These are phyloP conservation scores for Drosophila trapezifrons DNA, from an alignment of 1,140 invertebrate genomes.

Conservation along the genomic window DNA sequence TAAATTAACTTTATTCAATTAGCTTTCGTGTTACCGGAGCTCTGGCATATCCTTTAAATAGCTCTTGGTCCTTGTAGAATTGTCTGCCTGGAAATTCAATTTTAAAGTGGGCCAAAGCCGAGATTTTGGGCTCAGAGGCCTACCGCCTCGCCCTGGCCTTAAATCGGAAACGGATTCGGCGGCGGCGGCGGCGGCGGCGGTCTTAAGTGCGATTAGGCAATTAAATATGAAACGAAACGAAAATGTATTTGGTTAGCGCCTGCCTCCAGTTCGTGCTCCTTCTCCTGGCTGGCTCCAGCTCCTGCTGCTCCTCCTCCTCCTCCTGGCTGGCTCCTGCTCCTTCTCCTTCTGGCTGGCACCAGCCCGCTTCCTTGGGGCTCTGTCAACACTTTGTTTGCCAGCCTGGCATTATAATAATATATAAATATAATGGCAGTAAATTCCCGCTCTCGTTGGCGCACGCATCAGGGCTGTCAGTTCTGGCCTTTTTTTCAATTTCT, in stretches of 20 bases:
- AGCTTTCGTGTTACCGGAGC: background rate
- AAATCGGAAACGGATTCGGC: constrained; percentile 2
- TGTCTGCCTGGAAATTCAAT: constrained; percentile 6
- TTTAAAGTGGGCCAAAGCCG: constrained; percentile 16
- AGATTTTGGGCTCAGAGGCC: constrained; percentile 6
- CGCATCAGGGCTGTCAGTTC: background rate
- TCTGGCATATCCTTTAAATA: constrained; percentile 19
- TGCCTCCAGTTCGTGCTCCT: too few relatives aligned
- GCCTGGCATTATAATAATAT: constrained; percentile 47
- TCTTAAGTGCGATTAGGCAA: constrained; percentile 47
- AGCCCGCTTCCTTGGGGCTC: constrained; percentile 17
- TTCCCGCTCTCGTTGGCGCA: constrained; percentile 5
- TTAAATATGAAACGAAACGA: constrained; percentile 48
- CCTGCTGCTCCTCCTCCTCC: too few relatives aligned
- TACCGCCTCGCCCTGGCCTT: background rate
- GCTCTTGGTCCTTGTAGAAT: background rate
- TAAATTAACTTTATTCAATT: constrained; percentile 20
- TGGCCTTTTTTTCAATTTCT: background rate
- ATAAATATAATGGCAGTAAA: constrained; percentile 62
- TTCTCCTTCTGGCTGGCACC: too few relatives aligned
- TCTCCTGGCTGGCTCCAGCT: constrained; percentile 3
- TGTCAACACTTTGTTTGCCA: constrained; percentile 48
- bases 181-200: background rate
- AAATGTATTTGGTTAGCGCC: constrained; percentile 39
- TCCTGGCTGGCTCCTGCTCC: background rate